phyloP scores from a whole-genome alignment of 2,888 invertebrate genomes.

The Mythimna ferrago region DNA sequence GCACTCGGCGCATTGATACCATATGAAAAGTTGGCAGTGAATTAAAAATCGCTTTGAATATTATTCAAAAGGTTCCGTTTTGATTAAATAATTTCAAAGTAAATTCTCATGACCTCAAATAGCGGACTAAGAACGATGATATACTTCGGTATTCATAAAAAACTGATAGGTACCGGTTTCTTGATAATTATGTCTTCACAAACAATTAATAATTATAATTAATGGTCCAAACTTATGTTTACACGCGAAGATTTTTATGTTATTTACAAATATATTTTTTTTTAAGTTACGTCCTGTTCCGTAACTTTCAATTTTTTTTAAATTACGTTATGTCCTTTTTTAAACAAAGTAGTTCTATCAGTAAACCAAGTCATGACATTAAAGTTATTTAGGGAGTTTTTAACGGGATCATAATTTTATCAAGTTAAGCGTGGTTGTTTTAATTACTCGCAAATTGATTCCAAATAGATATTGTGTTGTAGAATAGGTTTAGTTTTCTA shows the following conservation, averaged over 20 bases:
- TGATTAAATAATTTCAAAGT: slow-evolving; percentile 64
- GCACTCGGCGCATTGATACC: too few species aligned
- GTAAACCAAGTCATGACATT: too few species aligned
- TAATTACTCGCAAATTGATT: too few species aligned
- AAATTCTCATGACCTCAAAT: slow-evolving; percentile 69
- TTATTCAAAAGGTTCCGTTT: slow-evolving; percentile 64
- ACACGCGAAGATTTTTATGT: slow-evolving; percentile 60
- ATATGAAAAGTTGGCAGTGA: not conserved
- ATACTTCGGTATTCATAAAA: slow-evolving; percentile 51
- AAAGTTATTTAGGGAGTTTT: too few species aligned
- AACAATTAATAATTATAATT: slow-evolving; percentile 66
- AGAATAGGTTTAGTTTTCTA: too few species aligned
- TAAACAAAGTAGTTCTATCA: not conserved
- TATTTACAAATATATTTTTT: slow-evolving; percentile 40
- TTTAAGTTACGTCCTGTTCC: slow-evolving; percentile 40
- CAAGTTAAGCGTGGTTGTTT: too few species aligned
- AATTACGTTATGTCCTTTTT: not conserved
- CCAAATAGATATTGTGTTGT: too few species aligned
- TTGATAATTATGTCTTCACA: slow-evolving; percentile 52
- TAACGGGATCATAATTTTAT: too few species aligned
- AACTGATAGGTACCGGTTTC: slow-evolving; percentile 61
- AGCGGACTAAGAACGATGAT: slow-evolving; percentile 59
- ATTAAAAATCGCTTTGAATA: not conserved
- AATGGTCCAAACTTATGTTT: slow-evolving; percentile 63
- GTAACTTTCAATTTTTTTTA: slow-evolving; percentile 12